A percentile compares a stretch with the other conserved stretches of the same genome.
phyloP scores from a whole-genome alignment of 2,797 vertebrate genomes.

The Sebastes cheni region DNA sequence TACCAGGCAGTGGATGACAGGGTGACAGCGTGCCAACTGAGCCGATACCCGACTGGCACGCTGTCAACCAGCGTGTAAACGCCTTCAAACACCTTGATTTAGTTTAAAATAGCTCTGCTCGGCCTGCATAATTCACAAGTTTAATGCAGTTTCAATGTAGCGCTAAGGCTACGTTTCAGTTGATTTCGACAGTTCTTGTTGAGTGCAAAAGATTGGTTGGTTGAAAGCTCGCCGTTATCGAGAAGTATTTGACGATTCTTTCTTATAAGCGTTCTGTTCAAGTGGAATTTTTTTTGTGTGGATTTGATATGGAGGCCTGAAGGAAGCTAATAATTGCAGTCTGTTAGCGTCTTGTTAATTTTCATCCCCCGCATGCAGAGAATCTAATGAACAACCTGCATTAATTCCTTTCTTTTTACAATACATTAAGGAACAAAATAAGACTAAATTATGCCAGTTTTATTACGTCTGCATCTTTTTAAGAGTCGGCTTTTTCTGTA shows the following conservation, averaged over 20 bases:
- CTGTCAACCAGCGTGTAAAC: neutral
- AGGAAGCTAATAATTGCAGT: slow-evolving; percentile 1
- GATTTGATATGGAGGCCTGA: neutral
- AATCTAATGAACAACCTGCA: slow-evolving; percentile 33
- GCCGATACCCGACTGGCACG: neutral
- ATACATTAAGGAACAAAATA: neutral
- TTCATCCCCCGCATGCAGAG: slow-evolving; percentile 13
- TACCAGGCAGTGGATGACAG: slow-evolving; percentile 4
- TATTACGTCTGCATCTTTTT: neutral
- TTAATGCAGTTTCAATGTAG: neutral
- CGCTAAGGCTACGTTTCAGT: neutral
- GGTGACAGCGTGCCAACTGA: slow-evolving; percentile 6
- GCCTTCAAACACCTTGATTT: slow-evolving; percentile 1
- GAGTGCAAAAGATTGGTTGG: neutral
- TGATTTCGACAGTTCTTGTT: neutral
- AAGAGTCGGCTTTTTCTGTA: neutral
- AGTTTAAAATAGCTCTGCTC: slow-evolving; percentile 8
- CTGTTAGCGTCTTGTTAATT: slow-evolving; percentile 13
- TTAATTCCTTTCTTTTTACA: slow-evolving; percentile 10
- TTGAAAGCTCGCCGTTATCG: neutral
- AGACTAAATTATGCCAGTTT: slow-evolving; percentile 17
- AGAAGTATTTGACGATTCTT: neutral
- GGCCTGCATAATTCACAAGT: slow-evolving; percentile 9
- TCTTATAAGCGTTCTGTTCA: neutral
- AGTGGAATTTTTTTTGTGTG: neutral